These are phyloP conservation scores for Acrocephalus kingi DNA, from an alignment of 2,113 vertebrate genomes.

Conservation along the genomic window DNA sequence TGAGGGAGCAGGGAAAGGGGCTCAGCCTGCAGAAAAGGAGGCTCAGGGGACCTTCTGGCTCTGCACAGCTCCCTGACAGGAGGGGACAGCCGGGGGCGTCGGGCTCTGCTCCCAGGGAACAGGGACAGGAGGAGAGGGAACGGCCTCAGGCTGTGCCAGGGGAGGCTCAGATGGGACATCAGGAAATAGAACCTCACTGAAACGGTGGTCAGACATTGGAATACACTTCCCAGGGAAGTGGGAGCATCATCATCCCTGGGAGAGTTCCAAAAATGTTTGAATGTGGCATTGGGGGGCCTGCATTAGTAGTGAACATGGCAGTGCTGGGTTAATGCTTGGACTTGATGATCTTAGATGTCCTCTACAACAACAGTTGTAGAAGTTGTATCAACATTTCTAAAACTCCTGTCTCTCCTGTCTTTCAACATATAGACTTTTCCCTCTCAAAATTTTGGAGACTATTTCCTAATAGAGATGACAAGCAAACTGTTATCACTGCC, in stretches of 20 bases:
- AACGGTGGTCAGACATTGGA: background rate
- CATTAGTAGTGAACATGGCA: background rate
- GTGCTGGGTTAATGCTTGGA: background rate
- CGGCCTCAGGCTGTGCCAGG: background rate
- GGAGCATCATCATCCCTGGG: fast-evolving
- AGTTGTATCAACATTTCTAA: too few relatives aligned
- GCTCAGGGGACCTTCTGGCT: background rate
- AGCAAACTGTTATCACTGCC: background rate
- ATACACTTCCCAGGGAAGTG: background rate
- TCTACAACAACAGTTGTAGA: background rate
- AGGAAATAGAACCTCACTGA: background rate
- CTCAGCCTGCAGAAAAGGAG: background rate
- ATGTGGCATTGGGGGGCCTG: too few relatives aligned
- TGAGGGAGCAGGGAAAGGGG: background rate
- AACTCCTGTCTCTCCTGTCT: background rate
- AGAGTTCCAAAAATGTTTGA: background rate
- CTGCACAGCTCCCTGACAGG: background rate
- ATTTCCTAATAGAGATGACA: background rate
- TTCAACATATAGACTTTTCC: background rate
- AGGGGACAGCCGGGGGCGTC: fast-evolving
- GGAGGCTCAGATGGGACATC: fast-evolving
- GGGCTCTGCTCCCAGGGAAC: background rate
- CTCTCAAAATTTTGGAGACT: background rate
- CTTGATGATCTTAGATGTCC: background rate
- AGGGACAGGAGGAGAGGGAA: background rate